phyloP scores from a whole-genome alignment of 2,113 vertebrate genomes.

The Oryctolagus cuniculus region DNA sequence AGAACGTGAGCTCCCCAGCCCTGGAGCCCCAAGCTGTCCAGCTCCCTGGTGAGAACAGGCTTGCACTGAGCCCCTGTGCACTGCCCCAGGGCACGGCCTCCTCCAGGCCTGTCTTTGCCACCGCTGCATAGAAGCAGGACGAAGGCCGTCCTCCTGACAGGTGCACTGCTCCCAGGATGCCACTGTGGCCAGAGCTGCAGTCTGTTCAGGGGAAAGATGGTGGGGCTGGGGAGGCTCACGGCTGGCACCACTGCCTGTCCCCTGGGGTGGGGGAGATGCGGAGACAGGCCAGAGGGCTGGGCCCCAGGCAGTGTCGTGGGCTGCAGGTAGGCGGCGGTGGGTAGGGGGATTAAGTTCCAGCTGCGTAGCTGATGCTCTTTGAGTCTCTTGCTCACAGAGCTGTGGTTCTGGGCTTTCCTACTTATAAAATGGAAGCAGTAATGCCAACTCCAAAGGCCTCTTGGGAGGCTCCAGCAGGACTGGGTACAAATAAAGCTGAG shows the following conservation, averaged over 20 bases:
- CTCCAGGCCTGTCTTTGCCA: accelerated
- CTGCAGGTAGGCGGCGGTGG: not conserved
- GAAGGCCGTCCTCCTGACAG: not conserved
- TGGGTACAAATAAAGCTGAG: not conserved
- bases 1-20: not conserved
- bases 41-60: not conserved
- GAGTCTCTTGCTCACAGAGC: not conserved
- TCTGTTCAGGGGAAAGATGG: accelerated
- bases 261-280: accelerated
- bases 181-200: not conserved
- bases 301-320: not conserved
- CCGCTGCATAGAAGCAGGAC: not conserved
- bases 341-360: not conserved
- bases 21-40: not conserved
- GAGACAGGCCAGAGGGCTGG: not conserved
- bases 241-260: not conserved
- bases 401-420: not conserved
- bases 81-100: not conserved
- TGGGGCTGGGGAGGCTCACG: not conserved
- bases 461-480: not conserved
- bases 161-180: too few relatives aligned
- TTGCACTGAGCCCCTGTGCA: accelerated
- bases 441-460: not conserved
- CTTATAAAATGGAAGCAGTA: constrained; percentile 7
- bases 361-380: not conserved